Conservation (phyloP, 2,113 vertebrate genomes). For the Thermophis baileyi region DNA sequence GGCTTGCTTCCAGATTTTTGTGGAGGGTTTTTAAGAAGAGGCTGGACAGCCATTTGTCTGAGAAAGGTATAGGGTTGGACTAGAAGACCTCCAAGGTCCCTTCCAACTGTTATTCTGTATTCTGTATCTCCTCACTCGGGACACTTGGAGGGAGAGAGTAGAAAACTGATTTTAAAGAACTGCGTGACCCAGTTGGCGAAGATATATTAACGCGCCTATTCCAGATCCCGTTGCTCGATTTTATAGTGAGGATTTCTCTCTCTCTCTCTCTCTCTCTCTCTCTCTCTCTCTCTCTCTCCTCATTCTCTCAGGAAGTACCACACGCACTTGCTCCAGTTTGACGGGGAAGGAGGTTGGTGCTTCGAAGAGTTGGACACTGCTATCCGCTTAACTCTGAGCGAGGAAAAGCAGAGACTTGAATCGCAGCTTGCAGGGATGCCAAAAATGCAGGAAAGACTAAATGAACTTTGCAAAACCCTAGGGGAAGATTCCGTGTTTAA, state of each 20-base stretch:
- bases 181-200: background rate
- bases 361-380: constrained; percentile 95
- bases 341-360: constrained; percentile 94
- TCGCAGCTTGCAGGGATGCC: constrained; percentile 93
- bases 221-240: background rate
- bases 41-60: too few species aligned
- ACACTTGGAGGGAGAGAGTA: background rate
- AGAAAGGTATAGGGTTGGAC: too few species aligned
- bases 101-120: too few species aligned
- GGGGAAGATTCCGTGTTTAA: constrained; percentile 96
- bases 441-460: constrained; percentile 95
- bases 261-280: background rate
- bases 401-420: constrained; percentile 97
- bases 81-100: too few species aligned
- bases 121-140: too few species aligned
- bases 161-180: background rate
- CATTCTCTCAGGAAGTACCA: constrained; percentile 88
- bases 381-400: constrained; percentile 88
- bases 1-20: too few species aligned
- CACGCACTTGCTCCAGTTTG: constrained; percentile 96
- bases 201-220: background rate
- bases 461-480: constrained; percentile 94
- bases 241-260: background rate
- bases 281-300: too few species aligned
- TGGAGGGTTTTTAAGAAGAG: too few species aligned